Base-by-base conservation (phyloP, 2,888 invertebrate species). In the Ophion ellenae region DNA sequence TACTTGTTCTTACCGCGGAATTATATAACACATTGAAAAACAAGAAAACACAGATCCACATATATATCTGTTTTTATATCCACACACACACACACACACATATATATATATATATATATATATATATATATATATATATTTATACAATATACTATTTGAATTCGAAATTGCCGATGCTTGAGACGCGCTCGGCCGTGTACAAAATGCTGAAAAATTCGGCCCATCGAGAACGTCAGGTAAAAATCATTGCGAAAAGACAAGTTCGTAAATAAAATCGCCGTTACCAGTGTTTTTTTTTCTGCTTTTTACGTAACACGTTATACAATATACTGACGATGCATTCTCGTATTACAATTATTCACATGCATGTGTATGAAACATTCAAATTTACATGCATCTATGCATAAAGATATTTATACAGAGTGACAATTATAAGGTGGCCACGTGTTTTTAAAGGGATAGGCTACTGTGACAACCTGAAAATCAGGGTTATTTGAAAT, bases 181-280 rank as follows among this genome's bases (percentile, higher is more conserved):
- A 94, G 87, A 93, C 94, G 24, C 93, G 94, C 17, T 94, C 94
- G 9, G 94, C 94, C 32, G 91, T 94, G 78, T 94, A 92, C 88
- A 94, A 94, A 92, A 95, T 95, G 94, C 89, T 94, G 73, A 93
- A 92, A 87, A 90, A 89, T 69, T 90, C 91, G 53, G 94, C 94
- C 24, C 93, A 94, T 32, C 94, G 94, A 80, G 95, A 95, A 79
- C 92, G 95, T 77, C 90, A 90, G 89, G 93, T 94, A 89, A 70
- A 84, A 83, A 6, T 32, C 53, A 64, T 75, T 47, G 2, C 7
- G 45, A 63, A 45, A 17, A 79, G 20, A 40, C 32, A 64, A 36
- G 70, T 14, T 63, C 11, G 20, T 47, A 74, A 28, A 36, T 61
- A 40, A 9, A 61, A 71, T 63, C 47, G 59, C n/a, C 36, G 14